Base-by-base conservation (phyloP, 2,113 vertebrate genomes). In the Lasiurus borealis region DNA sequence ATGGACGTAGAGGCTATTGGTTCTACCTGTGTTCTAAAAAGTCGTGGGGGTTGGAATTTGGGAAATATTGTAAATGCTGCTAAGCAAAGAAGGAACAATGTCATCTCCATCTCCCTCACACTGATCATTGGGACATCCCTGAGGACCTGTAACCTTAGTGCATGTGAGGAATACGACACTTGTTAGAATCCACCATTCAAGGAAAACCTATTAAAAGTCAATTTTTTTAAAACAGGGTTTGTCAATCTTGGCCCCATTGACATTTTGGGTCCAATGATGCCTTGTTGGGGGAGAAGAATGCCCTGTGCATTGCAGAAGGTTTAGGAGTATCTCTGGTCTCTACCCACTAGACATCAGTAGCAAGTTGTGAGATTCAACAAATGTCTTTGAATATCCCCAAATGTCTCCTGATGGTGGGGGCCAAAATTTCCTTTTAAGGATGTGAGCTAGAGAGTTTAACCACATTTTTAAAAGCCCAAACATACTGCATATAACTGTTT, bases 161-260 rank as follows among this genome's bases (percentile, higher is more conserved):
- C 83, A 66, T 80, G 8, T 72, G 77, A 25, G 44, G 12, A 48
- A 62, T 59, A 13, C 36, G 64, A 19, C 31, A 57, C 80, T 89
- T 19, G 40, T 36, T 34, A 46, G 25, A 80, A 71, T 80, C 82
- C 52, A 15, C 0, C 40, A 64, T 83, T 59, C 59, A 76, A 0
- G 40, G 52, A 44, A 23, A 16, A 54, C 54, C 80, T 82, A 52
- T 66, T 94, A 78, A 89, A 81, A 66, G 57, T 72, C 59, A 3
- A 16, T 16, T 90, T 46, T 90, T 91, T 90, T 34, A 48, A 71
- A 90, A 59, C 29, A 73, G 13, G n/a, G 6, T 75, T 91, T 82
- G 50, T 84, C 46, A 25, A 0, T 48, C 46, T 95, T 52, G 76
- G 46, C 44, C 10, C 8, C n/a, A 13, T 29, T 78, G 81, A 76